Base-by-base conservation (phyloP, 92 coral and sea anemone species). In the Chrysogorgia sp. region DNA sequence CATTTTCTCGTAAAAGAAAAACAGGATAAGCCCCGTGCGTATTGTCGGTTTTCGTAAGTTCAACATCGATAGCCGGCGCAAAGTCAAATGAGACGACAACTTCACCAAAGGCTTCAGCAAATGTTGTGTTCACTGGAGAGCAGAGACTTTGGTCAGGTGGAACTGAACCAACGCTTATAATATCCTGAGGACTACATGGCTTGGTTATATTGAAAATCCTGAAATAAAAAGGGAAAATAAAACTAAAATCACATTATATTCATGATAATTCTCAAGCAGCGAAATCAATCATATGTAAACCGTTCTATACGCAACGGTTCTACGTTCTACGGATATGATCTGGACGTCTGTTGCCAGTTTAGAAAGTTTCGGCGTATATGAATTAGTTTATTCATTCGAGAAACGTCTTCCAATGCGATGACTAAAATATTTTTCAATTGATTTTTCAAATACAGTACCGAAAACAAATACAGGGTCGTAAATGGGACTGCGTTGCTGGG, bases 81-180 rank as follows among this genome's bases (percentile, higher is more conserved):
- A 94, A 94, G 72, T 94, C 98, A 87, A 94, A 94, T 0, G 92
- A 86, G 21, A 87, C 79, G 28, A 93, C 88, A 15, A 91, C 84
- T 76, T 94, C 98, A 47, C 98, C 98, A 70, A 94, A 85, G 15
- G 97, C 98, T 72, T 88, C 91, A 2, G 98, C 98, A 86, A 94
- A 91, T 17, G 92, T 81, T 9, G 96, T 87, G 19, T 86, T 81
- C 29, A 92, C 86, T 30, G 86, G 80, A 30, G 74, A 56, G 17
- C 89, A 88, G 79, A 94, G 79, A 31, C 61, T 56, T 23, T 72
- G 79, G n/a, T 72, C 65, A 19, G 64, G 52, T 17, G 79, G 79
- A 53, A 72, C 65, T 53, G 79, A 52, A 33, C 97, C 97, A 24
- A 92, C 79, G 34, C 88, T 70, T 49, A 88, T 91, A 21, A 86